These are phyloP conservation scores for Drosophila miranda DNA, from an alignment of 1,140 invertebrate genomes.

Conservation along the genomic window DNA sequence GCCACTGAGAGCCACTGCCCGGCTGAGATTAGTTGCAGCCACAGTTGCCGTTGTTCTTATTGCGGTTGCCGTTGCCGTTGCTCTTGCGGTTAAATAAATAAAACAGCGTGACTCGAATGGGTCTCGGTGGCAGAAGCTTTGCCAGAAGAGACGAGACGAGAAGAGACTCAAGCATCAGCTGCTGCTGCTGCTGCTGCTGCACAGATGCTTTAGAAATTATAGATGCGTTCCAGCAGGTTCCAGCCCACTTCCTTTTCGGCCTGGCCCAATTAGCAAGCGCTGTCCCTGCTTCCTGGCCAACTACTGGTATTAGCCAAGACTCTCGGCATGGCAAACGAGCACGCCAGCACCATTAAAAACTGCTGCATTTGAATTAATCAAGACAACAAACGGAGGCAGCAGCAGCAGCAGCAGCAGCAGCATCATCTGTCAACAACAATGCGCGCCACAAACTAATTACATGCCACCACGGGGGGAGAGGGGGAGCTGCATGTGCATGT, in stretches of 20 bases:
- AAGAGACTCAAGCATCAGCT: slow-evolving; percentile 27
- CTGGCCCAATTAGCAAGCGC: slow-evolving; percentile 24
- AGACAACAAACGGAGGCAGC: slow-evolving; percentile 47
- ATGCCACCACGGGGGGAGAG: slow-evolving; percentile 24
- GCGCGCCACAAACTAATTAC: slow-evolving; percentile 70
- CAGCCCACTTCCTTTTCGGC: slow-evolving; percentile 63
- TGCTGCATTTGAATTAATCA: slow-evolving; percentile 58
- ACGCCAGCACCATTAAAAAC: slow-evolving; percentile 45
- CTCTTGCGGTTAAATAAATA: slow-evolving; percentile 78
- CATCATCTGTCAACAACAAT: slow-evolving; percentile 58
- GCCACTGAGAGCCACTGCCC: slow-evolving; percentile 28
- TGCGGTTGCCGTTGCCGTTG: slow-evolving; percentile 65
- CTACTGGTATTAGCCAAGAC: slow-evolving; percentile 5
- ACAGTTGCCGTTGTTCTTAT: slow-evolving; percentile 72
- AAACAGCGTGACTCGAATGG: slow-evolving; percentile 52
- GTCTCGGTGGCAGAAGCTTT: not conserved
- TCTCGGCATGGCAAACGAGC: slow-evolving; percentile 27
- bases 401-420: slow-evolving; percentile 3
- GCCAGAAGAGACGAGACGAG: too few species aligned
- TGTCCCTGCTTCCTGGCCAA: too few species aligned
- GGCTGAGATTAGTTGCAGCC: slow-evolving; percentile 43
- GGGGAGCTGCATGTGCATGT: not conserved
- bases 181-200: not conserved
- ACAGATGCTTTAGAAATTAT: slow-evolving; percentile 62
- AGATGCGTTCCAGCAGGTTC: slow-evolving; percentile 45